A percentile compares a stretch with the other conserved stretches of the same genome.
Conservation (phyloP, 1,140 invertebrate species). For the Heliconius congener region DNA sequence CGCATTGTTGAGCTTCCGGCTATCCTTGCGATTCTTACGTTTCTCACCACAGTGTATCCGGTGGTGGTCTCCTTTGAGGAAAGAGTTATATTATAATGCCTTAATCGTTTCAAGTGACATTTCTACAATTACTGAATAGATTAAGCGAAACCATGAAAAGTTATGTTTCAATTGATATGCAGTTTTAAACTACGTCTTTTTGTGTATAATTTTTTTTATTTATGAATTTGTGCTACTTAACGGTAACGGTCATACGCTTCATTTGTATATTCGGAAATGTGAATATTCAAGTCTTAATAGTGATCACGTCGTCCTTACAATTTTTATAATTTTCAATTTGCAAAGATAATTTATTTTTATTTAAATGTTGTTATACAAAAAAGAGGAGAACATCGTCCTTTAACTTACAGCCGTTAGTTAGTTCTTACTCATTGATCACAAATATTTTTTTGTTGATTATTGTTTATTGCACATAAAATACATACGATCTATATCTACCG, state of each 20-base stretch:
- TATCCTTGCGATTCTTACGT: conserved; percentile 33
- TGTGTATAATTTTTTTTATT: not conserved
- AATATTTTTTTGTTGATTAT: too few species aligned
- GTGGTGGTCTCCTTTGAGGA: conserved; percentile 40
- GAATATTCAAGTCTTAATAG: not conserved
- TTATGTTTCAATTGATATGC: conserved; percentile 25
- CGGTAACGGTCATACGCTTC: not conserved
- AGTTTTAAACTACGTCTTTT: conserved; percentile 1
- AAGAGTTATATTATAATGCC: conserved; percentile 46
- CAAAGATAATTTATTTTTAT: too few species aligned
- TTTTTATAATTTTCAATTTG: not conserved
- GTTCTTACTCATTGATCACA: too few species aligned
- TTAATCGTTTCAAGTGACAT: conserved; percentile 39
- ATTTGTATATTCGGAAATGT: not conserved
- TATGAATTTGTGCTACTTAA: not conserved
- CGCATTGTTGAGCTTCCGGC: conserved; percentile 43
- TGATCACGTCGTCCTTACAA: not conserved
- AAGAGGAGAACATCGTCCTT: too few species aligned
- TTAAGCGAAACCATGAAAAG: conserved; percentile 37
- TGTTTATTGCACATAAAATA: not conserved
- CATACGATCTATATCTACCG: not conserved
- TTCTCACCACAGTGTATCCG: conserved; percentile 29
- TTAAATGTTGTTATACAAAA: too few species aligned
- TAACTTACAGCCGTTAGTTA: too few species aligned
- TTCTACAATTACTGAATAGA: conserved; percentile 36